phyloP scores from a whole-genome alignment of 2,797 vertebrate species.

The Lerista edwardsae region DNA sequence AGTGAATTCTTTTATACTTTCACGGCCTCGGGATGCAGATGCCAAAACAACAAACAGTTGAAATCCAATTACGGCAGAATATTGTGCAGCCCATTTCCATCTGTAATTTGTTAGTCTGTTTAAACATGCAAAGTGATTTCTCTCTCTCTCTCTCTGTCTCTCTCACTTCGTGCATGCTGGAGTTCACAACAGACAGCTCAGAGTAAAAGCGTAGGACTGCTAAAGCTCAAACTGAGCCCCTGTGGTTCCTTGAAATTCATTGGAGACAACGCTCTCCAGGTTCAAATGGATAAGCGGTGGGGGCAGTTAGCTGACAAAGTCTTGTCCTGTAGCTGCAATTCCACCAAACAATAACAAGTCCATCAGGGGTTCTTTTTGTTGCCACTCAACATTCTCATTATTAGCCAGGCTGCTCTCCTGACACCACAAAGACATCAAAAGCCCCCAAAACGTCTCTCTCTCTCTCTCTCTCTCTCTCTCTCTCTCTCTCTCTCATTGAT shows the following conservation, averaged over 20 bases:
- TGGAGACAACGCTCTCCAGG: not conserved
- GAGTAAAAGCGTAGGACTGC: constrained; percentile 32
- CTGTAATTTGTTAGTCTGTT: constrained; percentile 72
- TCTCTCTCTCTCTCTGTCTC: constrained; percentile 50
- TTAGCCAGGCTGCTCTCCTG: constrained; percentile 5
- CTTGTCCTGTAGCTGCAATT: not conserved
- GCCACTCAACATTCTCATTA: not conserved
- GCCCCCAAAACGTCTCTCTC: constrained; percentile 56
- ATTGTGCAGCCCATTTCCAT: constrained; percentile 73
- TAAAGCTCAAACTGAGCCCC: constrained; percentile 21
- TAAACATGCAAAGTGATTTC: constrained; percentile 69
- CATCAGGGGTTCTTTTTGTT: not conserved
- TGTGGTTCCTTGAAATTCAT: not conserved
- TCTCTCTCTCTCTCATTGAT: constrained; percentile 69
- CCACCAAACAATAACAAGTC: constrained; percentile 15
- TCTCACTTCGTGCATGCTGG: not conserved
- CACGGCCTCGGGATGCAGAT: constrained; percentile 50
- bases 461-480: constrained; percentile 63
- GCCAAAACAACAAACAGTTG: constrained; percentile 71
- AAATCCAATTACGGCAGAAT: constrained; percentile 71
- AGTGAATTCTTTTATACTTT: constrained; percentile 65
- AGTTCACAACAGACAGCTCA: constrained; percentile 25
- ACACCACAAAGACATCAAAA: constrained; percentile 50
- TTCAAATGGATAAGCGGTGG: not conserved
- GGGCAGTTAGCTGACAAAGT: not conserved